Evolutionary conservation across 2,113 vertebrate species (phyloP), one percentile per base, ranked within the genome.

Genomic region (Lepus timidus): DNA sequence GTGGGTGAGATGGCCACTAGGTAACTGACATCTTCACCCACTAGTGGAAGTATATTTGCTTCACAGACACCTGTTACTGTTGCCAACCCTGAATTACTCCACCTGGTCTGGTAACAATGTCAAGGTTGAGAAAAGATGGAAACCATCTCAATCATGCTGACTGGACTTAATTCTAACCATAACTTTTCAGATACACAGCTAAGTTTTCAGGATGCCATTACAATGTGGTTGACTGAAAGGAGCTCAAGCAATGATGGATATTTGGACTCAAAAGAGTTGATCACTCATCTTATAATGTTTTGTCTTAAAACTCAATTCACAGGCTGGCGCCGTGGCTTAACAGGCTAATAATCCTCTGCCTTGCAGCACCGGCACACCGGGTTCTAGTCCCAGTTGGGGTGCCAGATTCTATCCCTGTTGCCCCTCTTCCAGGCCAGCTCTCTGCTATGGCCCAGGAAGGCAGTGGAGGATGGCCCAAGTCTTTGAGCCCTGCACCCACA

Each of bases 171-270:
- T 75, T 64, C 88, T 36, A 65, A 90, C 9, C 16, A 14, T 6
- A 81, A 25, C 14, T 91, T 91, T 78, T 4, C 58, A 88, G 81
- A 90, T 14, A 85, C 14, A 91, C 8, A n/a, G 65, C n/a, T 88
- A 88, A 11, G 20, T 80, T 91, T 71, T 76, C 31, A 8, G 33
- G 36, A 89, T 75, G 14, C 73, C 95, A 94, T 94, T 76, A 90
- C 52, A 92, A 58, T 58, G 44, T 65, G 27, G 44, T 76, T 94
- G 64, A 51, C 49, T 82, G 61, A 73, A 96, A 93, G 52, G 71
- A 93, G 82, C 17, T 93, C 12, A 93, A 83, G 61, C 83, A 68
- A 86, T 88, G 73, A 92, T 92, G n/a, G 36, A 85, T 94, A 83
- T 83, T 67, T 90, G 78, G 78, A 81, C 39, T 58, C 14, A 58